Evolutionary conservation across 1,140 invertebrate species (phyloP).

Genomic region (Lepidostoma basale): DNA sequence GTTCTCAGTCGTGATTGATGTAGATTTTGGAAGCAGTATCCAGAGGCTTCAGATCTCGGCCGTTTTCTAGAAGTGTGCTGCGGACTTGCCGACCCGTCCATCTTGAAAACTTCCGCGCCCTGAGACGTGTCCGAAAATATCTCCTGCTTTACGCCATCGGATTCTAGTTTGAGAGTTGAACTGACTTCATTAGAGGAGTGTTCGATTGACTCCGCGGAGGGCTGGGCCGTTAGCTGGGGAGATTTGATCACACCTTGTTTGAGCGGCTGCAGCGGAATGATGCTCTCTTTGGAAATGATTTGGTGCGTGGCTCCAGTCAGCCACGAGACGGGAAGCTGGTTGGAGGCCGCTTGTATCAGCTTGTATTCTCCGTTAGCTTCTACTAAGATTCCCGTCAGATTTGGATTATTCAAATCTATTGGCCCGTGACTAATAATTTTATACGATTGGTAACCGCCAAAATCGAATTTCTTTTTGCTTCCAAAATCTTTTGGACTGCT

Average conservation of each 20-base stretch:
- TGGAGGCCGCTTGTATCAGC: conserved; percentile 63
- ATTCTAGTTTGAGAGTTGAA: conserved; percentile 36
- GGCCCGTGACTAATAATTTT: conserved; percentile 68
- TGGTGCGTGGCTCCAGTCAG: conserved; percentile 40
- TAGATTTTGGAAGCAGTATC: conserved; percentile 56
- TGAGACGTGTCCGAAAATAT: background rate
- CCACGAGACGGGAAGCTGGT: conserved; percentile 45
- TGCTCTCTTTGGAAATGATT: conserved; percentile 39
- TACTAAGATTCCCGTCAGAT: conserved; percentile 66
- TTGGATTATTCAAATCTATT: conserved; percentile 63
- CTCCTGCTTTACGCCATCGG: conserved; percentile 40
- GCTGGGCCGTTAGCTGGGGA: background rate
- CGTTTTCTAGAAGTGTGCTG: conserved; percentile 63
- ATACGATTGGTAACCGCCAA: conserved; percentile 63
- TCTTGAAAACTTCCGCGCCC: conserved; percentile 66
- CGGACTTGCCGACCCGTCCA: conserved; percentile 69
- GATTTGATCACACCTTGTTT: conserved; percentile 40
- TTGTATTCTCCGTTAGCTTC: conserved; percentile 71
- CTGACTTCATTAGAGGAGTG: conserved; percentile 26
- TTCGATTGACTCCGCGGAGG: background rate
- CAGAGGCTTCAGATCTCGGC: conserved; percentile 55
- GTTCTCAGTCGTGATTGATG: conserved; percentile 64
- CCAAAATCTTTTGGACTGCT: conserved; percentile 81
- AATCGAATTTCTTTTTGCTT: conserved; percentile 67
- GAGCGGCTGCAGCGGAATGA: conserved; percentile 26